Evolutionary conservation across 2,113 vertebrate genomes (phyloP), one percentile per base, ranked within the genome.

Genomic region (Odontesthes bonariensis): DNA sequence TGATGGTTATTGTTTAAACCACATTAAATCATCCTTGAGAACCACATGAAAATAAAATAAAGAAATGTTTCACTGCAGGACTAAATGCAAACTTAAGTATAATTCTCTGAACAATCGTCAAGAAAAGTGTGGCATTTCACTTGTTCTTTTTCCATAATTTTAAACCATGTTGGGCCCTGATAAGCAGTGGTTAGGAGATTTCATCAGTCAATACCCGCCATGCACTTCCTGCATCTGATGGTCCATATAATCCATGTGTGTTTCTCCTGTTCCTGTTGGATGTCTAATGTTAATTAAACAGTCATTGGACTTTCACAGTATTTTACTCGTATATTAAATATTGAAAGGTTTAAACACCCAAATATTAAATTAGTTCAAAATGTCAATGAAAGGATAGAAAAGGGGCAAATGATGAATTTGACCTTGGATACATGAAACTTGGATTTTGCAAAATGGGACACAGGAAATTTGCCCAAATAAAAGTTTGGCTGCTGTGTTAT

Each of bases 331-430:
- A n/a, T 44, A 42, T 5, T 27, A 31, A 14, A 11, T 31, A 52
- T 49, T 51, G 6, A 51, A 59, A 46, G 52, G 27, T 65, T 75
- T 54, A 47, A 27, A 44, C 23, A 32, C 62, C 68, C n/a, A 1
- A 23, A 16, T 70, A 11, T 1, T 0, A 16, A 44, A 31, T 1
- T 27, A 38, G 35, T 35, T 68, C 62, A n/a, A 67, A 63, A 68
- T 38, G 31, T 38, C 35, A 68, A 19, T 8, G 2, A 72, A 5
- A 40, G 10, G 16, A 6, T 49, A 2, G 4, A n/a, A n/a, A 49
- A 5, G 16, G 46, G 35, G 27, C 27, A 27, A 27, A 27, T 27
- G 27, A 27, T 27, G 27, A 27, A 27, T 27, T 27, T 27, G 27
- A 27, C 2, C 27, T 27, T 27, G 3, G 27, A 27, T 27, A 27